Evolutionary conservation across 1,140 invertebrate species (phyloP).

Genomic region (Sarcophaga peregrina): DNA sequence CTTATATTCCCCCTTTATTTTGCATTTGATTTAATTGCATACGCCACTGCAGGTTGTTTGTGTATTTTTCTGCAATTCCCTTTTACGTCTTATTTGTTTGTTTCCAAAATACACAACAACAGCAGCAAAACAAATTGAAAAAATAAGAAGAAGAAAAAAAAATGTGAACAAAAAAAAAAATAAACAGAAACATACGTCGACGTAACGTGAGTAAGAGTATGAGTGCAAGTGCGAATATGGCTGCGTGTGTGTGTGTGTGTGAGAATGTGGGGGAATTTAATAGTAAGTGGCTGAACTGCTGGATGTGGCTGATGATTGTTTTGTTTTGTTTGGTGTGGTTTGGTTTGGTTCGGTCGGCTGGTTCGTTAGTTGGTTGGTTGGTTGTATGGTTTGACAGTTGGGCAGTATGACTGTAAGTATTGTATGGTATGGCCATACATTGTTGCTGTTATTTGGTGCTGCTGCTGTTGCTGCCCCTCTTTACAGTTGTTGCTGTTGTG

Average conservation of each 20-base stretch:
- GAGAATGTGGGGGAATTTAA: neutral
- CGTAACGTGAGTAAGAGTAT: neutral
- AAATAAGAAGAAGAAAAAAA: neutral
- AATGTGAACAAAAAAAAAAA: neutral
- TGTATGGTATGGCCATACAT: neutral
- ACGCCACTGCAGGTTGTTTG: conserved; percentile 66
- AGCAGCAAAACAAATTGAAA: neutral
- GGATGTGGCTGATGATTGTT: neutral
- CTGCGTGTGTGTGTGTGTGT: neutral
- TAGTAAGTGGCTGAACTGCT: conserved; percentile 27
- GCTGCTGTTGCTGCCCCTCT: neutral
- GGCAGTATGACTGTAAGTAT: neutral
- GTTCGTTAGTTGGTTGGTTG: neutral
- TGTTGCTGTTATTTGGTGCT: conserved; percentile 6
- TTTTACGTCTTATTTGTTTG: conserved; percentile 66
- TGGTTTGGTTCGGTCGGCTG: neutral
- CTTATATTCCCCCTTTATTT: too few species aligned
- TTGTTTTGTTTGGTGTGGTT: too few species aligned
- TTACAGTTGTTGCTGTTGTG: neutral
- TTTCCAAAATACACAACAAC: conserved; percentile 51
- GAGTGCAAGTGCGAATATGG: neutral
- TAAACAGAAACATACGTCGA: neutral
- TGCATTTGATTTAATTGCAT: neutral
- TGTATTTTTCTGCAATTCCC: conserved; percentile 66
- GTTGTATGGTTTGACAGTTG: neutral